phyloP scores from a whole-genome alignment of 2,113 vertebrate genomes.

The Ciconia boyciana region DNA sequence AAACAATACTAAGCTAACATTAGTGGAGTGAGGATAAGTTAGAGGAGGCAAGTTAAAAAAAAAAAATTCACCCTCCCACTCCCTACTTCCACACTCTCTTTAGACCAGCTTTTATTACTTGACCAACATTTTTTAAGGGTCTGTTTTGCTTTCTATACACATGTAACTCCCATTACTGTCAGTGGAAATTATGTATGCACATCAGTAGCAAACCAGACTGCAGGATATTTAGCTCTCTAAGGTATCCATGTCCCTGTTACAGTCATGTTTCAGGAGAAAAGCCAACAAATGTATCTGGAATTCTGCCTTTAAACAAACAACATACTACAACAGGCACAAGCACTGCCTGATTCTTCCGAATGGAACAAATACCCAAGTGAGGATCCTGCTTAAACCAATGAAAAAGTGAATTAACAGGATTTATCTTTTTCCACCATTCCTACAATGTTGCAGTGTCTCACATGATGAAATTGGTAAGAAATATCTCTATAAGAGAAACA shows the following conservation, averaged over 20 bases:
- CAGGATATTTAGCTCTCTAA: conserved; percentile 46
- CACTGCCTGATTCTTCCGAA: not conserved
- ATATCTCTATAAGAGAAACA: not conserved
- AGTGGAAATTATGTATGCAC: conserved; percentile 48
- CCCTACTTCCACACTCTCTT: not conserved
- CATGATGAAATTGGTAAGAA: not conserved
- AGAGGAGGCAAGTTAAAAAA: not conserved
- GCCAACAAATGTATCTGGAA: conserved; percentile 51
- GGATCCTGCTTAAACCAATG: not conserved
- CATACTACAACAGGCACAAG: not conserved
- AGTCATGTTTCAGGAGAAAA: conserved; percentile 41
- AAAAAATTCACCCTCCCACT: not conserved
- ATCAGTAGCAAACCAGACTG: conserved; percentile 55
- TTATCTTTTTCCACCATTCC: not conserved
- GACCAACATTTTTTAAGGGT: conserved; percentile 26
- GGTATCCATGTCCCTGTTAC: conserved; percentile 33
- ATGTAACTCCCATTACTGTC: conserved; percentile 58
- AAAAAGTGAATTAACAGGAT: not conserved
- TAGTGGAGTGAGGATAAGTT: not conserved
- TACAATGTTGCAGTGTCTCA: not conserved
- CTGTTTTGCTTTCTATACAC: conserved; percentile 46
- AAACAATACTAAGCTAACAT: not conserved
- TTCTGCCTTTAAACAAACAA: conserved; percentile 52
- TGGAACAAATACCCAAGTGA: not conserved
- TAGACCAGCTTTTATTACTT: conserved; percentile 14